A percentile compares a stretch with the other conserved stretches of the same genome.
Evolutionary conservation across 2,113 vertebrate genomes (phyloP).

Genomic region (Columbina picui): DNA sequence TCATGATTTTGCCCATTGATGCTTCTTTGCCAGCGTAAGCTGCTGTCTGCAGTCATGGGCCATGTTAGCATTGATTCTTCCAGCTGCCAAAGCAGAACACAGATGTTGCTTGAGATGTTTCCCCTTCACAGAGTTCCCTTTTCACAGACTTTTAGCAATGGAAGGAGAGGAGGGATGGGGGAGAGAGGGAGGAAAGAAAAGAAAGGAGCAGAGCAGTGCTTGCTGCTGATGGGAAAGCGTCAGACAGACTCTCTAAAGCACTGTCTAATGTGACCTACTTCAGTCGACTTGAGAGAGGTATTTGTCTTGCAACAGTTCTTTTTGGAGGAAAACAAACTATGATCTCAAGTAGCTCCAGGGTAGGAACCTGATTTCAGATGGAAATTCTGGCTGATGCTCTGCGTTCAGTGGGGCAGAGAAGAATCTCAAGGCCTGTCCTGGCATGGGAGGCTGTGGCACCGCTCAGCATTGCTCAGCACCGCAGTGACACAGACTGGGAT

Average conservation of each 20-base stretch:
- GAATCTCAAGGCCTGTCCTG: neutral
- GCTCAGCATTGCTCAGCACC: neutral
- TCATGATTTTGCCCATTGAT: neutral
- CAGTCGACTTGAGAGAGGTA: conserved; percentile 6
- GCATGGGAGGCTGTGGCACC: neutral
- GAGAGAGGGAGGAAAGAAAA: neutral
- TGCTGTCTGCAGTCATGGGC: neutral
- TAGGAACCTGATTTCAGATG: neutral
- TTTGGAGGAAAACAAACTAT: conserved; percentile 60
- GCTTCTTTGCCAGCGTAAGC: neutral
- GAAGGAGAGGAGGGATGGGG: neutral
- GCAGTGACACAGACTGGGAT: fast-evolving
- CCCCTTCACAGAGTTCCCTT: neutral
- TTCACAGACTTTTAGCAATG: neutral
- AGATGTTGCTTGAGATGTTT: neutral
- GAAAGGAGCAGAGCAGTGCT: neutral
- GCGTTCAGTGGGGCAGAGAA: neutral
- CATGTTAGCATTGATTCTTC: neutral
- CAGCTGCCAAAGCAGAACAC: conserved; percentile 39
- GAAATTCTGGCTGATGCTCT: neutral
- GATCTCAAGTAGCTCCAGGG: conserved; percentile 54
- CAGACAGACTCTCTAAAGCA: conserved; percentile 19
- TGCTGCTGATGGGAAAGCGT: neutral
- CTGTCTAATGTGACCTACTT: conserved; percentile 55
- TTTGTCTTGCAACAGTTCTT: conserved; percentile 66